Evolutionary conservation across 2,888 invertebrate species (phyloP).

Genomic region (Lymantria dispar): DNA sequence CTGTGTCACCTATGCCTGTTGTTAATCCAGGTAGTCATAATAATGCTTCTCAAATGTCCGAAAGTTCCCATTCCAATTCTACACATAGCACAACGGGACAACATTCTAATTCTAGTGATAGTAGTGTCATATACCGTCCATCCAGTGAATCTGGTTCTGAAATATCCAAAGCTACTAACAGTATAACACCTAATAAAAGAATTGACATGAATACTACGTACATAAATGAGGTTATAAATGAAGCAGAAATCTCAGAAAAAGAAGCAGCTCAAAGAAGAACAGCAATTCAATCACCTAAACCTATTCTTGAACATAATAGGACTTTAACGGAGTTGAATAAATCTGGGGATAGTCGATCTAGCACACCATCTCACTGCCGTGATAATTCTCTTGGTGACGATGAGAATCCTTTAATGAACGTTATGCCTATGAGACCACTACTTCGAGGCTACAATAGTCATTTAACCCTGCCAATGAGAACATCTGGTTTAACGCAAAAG

Average conservation of each 20-base stretch:
- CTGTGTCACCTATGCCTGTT: slow-evolving; percentile 90
- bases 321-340: slow-evolving; percentile 60
- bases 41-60: slow-evolving; percentile 83
- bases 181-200: slow-evolving; percentile 75
- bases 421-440: slow-evolving; percentile 96
- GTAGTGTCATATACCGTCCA: slow-evolving; percentile 88
- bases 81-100: slow-evolving; percentile 85
- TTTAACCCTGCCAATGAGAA: slow-evolving; percentile 87
- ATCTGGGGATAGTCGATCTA: slow-evolving; percentile 61
- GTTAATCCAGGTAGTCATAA: slow-evolving; percentile 55
- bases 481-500: slow-evolving; percentile 74
- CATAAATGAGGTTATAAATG: slow-evolving; percentile 78
- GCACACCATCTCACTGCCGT: slow-evolving; percentile 77
- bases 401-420: slow-evolving; percentile 88
- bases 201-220: slow-evolving; percentile 78
- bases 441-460: slow-evolving; percentile 90
- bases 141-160: slow-evolving; percentile 88
- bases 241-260: slow-evolving; percentile 77
- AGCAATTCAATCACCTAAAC: slow-evolving; percentile 48
- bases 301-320: slow-evolving; percentile 60
- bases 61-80: slow-evolving; percentile 84
- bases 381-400: slow-evolving; percentile 83
- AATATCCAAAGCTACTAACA: slow-evolving; percentile 65
- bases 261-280: slow-evolving; percentile 67
- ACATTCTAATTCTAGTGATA: slow-evolving; percentile 87